These are phyloP conservation scores for Toxotes chatareus DNA, from an alignment of 2,113 vertebrate species.

Conservation along the genomic window DNA sequence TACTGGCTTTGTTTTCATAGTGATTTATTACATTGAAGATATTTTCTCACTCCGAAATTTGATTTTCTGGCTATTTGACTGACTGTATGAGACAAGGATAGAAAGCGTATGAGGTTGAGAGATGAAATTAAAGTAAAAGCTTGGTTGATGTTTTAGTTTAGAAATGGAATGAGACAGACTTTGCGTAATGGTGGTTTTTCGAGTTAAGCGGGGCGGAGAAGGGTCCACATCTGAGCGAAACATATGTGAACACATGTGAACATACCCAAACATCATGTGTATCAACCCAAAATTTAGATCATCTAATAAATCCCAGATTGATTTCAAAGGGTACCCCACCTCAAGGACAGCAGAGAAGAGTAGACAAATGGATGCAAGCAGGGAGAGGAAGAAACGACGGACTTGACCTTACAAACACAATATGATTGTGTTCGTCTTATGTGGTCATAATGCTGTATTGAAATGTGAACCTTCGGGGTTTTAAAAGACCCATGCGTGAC, in stretches of 20 bases:
- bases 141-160: slow-evolving; percentile 53
- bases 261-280: slow-evolving; percentile 50
- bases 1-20: slow-evolving; percentile 57
- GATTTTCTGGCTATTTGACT: slow-evolving; percentile 60
- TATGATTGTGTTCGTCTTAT: slow-evolving; percentile 61
- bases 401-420: slow-evolving; percentile 51
- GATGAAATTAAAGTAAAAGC: slow-evolving; percentile 67
- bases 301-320: slow-evolving; percentile 63
- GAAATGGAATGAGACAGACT: slow-evolving; percentile 64
- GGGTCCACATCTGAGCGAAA: slow-evolving; percentile 50
- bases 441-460: slow-evolving; percentile 55
- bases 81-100: slow-evolving; percentile 43
- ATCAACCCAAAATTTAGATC: slow-evolving; percentile 34
- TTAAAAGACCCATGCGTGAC: slow-evolving; percentile 64
- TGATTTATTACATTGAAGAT: slow-evolving; percentile 59
- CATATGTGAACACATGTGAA: slow-evolving; percentile 60
- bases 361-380: slow-evolving; percentile 29
- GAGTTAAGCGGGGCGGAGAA: slow-evolving; percentile 51
- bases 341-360: slow-evolving; percentile 41
- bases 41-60: slow-evolving; percentile 53
- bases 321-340: slow-evolving; percentile 58
- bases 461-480: slow-evolving; percentile 57
- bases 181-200: slow-evolving; percentile 67
- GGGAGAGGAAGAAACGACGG: slow-evolving; percentile 20
- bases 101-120: slow-evolving; percentile 50